These are phyloP conservation scores for Colinus virginianus DNA, from an alignment of 2,113 vertebrate genomes.

Conservation along the genomic window DNA sequence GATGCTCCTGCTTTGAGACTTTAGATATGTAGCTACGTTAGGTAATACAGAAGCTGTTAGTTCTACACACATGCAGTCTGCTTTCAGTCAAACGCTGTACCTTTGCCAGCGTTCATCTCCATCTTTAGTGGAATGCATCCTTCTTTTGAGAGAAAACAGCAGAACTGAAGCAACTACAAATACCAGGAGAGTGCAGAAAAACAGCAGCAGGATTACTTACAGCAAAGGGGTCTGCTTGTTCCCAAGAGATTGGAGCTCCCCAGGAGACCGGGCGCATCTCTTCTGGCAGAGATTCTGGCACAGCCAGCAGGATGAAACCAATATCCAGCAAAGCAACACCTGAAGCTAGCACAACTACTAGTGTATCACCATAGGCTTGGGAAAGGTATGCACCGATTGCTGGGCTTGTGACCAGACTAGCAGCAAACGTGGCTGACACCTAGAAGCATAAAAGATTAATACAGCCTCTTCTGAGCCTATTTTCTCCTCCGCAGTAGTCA, in stretches of 20 bases:
- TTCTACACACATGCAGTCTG: not conserved
- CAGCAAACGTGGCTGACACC: constrained; percentile 94
- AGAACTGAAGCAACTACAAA: not conserved
- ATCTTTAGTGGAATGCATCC: not conserved
- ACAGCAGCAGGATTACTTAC: constrained; percentile 73
- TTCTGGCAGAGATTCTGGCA: constrained; percentile 90
- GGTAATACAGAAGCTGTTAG: not conserved
- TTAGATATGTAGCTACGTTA: not conserved
- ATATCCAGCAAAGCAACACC: constrained; percentile 90
- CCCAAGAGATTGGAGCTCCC: constrained; percentile 93
- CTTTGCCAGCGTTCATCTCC: not conserved
- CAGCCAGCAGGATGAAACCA: constrained; percentile 91
- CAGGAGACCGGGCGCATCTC: constrained; percentile 93
- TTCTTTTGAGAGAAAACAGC: not conserved
- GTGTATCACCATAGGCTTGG: constrained; percentile 84
- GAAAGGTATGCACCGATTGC: constrained; percentile 92
- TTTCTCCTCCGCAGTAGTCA: not conserved
- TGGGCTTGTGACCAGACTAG: constrained; percentile 91
- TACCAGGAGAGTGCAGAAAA: rapidly evolving
- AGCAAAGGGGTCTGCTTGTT: constrained; percentile 90
- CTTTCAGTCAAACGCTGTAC: not conserved
- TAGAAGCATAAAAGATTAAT: constrained; percentile 20
- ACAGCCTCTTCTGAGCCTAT: not conserved
- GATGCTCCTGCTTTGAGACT: not conserved
- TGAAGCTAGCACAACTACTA: constrained; percentile 90